phyloP scores from a whole-genome alignment of 2,888 invertebrate species.

The Watsonalla cultraria region DNA sequence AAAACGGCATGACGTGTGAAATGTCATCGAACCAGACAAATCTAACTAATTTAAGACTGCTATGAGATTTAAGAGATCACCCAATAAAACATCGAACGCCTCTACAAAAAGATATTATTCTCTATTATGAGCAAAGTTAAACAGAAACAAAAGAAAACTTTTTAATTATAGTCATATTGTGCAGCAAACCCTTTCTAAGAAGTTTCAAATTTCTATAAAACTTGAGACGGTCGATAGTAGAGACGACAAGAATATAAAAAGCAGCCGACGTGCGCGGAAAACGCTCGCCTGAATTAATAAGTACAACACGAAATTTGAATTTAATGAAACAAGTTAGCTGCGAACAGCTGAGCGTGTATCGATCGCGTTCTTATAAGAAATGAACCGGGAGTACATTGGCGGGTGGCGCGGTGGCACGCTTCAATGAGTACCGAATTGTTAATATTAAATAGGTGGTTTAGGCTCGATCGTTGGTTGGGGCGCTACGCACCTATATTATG shows the following conservation, averaged over 20 bases:
- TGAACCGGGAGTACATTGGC: constrained; percentile 8
- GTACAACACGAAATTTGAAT: constrained; percentile 79
- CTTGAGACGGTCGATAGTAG: constrained; percentile 30
- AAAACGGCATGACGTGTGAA: too few species aligned
- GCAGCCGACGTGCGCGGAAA: constrained; percentile 55
- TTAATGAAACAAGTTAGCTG: constrained; percentile 78
- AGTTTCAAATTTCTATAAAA: constrained; percentile 29
- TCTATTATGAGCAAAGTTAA: too few species aligned
- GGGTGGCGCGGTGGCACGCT: constrained; percentile 1
- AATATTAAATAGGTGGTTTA: not conserved
- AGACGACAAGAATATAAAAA: constrained; percentile 64
- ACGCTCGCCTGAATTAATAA: constrained; percentile 75
- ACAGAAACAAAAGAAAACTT: constrained; percentile 33
- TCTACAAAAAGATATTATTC: not conserved
- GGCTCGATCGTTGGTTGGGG: not conserved
- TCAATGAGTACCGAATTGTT: constrained; percentile 4
- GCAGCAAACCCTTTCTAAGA: constrained; percentile 29
- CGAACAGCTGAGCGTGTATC: constrained; percentile 69
- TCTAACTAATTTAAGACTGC: too few species aligned
- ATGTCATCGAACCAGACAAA: too few species aligned
- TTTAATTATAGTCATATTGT: constrained; percentile 32
- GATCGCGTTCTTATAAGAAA: constrained; percentile 58
- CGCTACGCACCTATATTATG: not conserved
- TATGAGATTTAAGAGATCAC: too few species aligned
- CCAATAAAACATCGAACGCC: too few species aligned